Percentiles rank a stretch among this genome's conserved stretches.
These are phyloP conservation scores for Poeciliopsis gracilis DNA, from an alignment of 2,797 vertebrate genomes.

Conservation along the genomic window DNA sequence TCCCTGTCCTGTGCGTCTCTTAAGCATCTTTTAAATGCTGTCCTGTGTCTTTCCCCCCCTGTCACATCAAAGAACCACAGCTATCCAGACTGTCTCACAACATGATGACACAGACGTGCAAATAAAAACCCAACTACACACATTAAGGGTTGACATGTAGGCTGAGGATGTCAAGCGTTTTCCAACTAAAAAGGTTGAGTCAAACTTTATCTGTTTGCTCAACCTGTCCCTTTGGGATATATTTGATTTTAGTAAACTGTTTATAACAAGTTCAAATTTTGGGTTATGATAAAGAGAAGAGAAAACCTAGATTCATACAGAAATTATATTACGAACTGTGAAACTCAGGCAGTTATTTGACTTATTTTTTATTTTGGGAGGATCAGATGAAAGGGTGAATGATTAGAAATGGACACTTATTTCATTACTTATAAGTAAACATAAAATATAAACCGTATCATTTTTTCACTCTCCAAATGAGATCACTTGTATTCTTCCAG, in stretches of 20 bases:
- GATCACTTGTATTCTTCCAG: background rate
- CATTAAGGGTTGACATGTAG: background rate
- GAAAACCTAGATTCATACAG: background rate
- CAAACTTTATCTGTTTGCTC: background rate
- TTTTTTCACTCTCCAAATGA: background rate
- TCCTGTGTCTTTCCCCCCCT: constrained; percentile 22
- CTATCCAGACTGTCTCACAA: constrained; percentile 42
- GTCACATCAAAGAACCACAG: constrained; percentile 63
- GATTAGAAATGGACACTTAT: background rate
- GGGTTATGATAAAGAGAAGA: background rate
- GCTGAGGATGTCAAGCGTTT: background rate
- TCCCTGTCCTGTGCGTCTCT: constrained; percentile 28
- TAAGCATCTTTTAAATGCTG: constrained; percentile 33
- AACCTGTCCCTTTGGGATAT: background rate
- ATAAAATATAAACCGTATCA: background rate
- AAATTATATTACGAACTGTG: background rate
- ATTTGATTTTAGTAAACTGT: background rate
- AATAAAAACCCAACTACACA: constrained; percentile 8
- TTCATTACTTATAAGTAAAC: background rate
- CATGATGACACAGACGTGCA: constrained; percentile 25
- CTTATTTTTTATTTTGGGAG: background rate
- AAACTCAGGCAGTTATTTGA: background rate
- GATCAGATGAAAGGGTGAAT: background rate
- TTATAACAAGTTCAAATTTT: background rate
- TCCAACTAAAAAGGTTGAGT: background rate